These are phyloP conservation scores for Montipora capitata DNA, from an alignment of 92 coral and sea anemone genomes.

Conservation along the genomic window DNA sequence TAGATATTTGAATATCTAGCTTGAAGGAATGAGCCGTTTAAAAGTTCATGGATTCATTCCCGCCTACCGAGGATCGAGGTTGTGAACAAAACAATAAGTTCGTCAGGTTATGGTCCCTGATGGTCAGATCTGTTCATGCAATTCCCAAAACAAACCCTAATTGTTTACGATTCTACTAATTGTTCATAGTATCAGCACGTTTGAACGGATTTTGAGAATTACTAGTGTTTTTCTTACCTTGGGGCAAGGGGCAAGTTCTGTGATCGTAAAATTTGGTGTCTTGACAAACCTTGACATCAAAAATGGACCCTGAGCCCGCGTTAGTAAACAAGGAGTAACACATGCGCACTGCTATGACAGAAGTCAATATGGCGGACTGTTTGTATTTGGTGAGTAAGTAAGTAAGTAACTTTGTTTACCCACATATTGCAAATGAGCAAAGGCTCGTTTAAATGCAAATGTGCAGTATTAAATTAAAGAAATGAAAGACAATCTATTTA, in stretches of 20 bases:
- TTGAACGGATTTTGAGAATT: background rate
- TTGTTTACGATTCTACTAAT: background rate
- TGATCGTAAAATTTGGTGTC: background rate
- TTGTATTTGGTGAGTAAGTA: background rate
- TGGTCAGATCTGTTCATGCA: background rate
- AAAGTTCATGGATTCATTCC: slow-evolving; percentile 10
- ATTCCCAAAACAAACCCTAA: background rate
- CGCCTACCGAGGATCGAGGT: slow-evolving; percentile 15
- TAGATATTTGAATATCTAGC: background rate
- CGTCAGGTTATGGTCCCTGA: too few species aligned
- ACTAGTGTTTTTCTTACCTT: slow-evolving; percentile 7
- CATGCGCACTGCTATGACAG: slow-evolving; percentile 58
- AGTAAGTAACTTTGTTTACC: too few species aligned
- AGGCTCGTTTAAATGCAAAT: too few species aligned
- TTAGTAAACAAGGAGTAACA: slow-evolving; percentile 29
- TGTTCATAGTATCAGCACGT: background rate
- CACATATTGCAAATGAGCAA: too few species aligned
- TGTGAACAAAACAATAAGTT: background rate
- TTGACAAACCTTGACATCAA: slow-evolving; percentile 21
- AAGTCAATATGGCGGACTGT: slow-evolving; percentile 89
- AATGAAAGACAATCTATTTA: too few species aligned
- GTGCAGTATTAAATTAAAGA: too few species aligned
- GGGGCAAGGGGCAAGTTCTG: background rate
- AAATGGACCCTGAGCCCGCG: slow-evolving; percentile 58
- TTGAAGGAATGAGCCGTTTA: background rate